A percentile compares a stretch with the other conserved stretches of the same genome.
Conservation (phyloP, 2,888 invertebrate genomes). For the Liposcelis brunnea region DNA sequence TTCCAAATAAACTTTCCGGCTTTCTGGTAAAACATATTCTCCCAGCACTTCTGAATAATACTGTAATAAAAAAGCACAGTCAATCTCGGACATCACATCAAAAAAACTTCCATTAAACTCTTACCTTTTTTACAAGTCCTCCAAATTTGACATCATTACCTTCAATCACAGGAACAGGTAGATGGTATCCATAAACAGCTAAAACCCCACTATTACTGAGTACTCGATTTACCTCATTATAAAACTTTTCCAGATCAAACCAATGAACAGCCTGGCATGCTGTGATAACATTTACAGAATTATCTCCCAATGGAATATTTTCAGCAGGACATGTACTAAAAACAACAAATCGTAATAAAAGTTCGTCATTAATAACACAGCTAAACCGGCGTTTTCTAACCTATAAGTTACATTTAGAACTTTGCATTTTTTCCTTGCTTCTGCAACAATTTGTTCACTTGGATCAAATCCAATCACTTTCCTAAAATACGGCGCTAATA, state of each 20-base stretch:
- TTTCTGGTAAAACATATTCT: constrained; percentile 18
- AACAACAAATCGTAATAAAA: constrained; percentile 9
- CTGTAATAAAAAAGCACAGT: not conserved
- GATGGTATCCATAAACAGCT: constrained; percentile 22
- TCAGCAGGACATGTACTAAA: constrained; percentile 25
- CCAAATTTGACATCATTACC: constrained; percentile 14
- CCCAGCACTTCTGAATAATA: constrained; percentile 14
- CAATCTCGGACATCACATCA: no score
- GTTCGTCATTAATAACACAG: not conserved
- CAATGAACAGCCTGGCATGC: constrained; percentile 29
- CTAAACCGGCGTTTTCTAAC: constrained; percentile 17
- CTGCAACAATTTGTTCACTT: constrained; percentile 25
- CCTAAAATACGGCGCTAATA: constrained; percentile 26
- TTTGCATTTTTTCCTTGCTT: no score
- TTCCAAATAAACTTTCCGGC: constrained; percentile 19
- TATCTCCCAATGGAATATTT: constrained; percentile 21
- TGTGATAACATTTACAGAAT: constrained; percentile 25
- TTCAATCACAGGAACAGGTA: constrained; percentile 15
- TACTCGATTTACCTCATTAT: constrained; percentile 26
- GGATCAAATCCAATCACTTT: constrained; percentile 29
- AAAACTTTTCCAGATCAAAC: constrained; percentile 27
- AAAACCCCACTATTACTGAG: constrained; percentile 26
- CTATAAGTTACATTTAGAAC: constrained; percentile 22
- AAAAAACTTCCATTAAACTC: no score
- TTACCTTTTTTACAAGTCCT: constrained; percentile 18